Conservation (phyloP, 2,113 vertebrate genomes). For the Pipra filicauda region DNA sequence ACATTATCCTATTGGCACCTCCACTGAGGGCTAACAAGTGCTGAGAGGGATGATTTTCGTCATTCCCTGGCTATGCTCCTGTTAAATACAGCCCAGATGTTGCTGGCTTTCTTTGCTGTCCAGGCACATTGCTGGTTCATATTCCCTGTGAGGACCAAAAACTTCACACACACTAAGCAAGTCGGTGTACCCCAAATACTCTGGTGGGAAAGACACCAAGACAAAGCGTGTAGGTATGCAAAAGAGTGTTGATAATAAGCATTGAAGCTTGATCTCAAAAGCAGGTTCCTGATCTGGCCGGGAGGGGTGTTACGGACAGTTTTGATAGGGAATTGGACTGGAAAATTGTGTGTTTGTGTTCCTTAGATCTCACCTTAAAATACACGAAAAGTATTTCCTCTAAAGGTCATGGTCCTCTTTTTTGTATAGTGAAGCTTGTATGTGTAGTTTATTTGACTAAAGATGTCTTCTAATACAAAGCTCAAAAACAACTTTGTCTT, state of each 20-base stretch:
- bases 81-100: not conserved
- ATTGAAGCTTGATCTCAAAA: not conserved
- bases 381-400: not conserved
- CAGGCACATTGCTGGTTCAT: not conserved
- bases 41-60: not conserved
- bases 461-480: not conserved
- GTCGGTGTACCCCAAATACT: not conserved
- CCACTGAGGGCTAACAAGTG: not conserved
- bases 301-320: not conserved
- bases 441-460: not conserved
- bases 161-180: not conserved
- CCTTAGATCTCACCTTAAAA: not conserved
- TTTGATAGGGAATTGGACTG: not conserved
- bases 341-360: not conserved
- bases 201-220: not conserved
- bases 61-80: not conserved
- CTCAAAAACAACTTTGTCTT: not conserved
- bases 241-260: not conserved
- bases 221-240: not conserved
- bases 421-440: not conserved
- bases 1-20: not conserved
- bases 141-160: not conserved
- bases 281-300: not conserved
- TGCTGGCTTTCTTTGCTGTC: not conserved
- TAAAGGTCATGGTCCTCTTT: not conserved